These are phyloP conservation scores for Phataginus tricuspis DNA, from an alignment of 2,797 vertebrate genomes.

Conservation along the genomic window DNA sequence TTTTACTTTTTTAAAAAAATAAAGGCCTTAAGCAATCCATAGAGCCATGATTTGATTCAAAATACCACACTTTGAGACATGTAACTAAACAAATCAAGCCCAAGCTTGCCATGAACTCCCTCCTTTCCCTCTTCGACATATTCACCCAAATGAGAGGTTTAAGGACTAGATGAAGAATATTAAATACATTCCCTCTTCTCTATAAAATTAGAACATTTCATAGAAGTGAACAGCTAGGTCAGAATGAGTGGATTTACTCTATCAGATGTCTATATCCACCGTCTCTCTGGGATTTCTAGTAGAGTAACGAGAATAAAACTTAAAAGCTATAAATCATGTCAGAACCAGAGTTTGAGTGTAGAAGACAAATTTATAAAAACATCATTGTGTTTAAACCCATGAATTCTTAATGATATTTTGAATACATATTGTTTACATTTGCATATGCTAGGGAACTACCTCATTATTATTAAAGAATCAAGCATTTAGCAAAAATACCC, in stretches of 20 bases:
- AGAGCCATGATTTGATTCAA: background rate
- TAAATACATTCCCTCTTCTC: background rate
- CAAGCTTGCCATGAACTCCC: background rate
- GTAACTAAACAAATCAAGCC: background rate
- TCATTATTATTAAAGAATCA: background rate
- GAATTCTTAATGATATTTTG: background rate
- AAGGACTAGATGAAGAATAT: background rate
- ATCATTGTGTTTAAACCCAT: background rate
- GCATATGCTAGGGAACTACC: background rate
- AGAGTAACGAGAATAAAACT: background rate
- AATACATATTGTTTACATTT: background rate
- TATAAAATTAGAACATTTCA: background rate
- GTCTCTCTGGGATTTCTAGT: background rate
- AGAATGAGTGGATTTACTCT: background rate
- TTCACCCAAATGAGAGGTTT: background rate
- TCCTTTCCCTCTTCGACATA: background rate
- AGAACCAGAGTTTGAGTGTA: background rate
- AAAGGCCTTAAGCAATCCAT: background rate
- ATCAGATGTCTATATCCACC: background rate
- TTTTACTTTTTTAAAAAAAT: background rate
- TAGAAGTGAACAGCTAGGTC: background rate
- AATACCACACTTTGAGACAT: background rate
- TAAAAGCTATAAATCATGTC: background rate
- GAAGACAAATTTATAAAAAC: conserved; percentile 31
- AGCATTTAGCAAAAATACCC: background rate